Conservation (phyloP, 1,140 invertebrate genomes). For the Sitobion miscanthi region DNA sequence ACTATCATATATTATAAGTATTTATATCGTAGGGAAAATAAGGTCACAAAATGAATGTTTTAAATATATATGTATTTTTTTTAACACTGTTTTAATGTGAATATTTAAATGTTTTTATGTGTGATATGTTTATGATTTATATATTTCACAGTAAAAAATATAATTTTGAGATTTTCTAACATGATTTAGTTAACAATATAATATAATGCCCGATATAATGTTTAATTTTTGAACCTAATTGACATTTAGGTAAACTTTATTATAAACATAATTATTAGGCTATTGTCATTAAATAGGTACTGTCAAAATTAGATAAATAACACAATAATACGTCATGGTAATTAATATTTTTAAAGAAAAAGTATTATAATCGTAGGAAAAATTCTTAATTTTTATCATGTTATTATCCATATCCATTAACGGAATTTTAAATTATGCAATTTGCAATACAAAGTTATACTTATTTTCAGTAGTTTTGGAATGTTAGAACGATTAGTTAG, state of each 20-base stretch:
- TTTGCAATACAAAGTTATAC: not conserved
- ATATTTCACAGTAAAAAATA: too few relatives aligned
- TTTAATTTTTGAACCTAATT: too few relatives aligned
- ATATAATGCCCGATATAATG: not conserved
- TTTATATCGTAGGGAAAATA: not conserved
- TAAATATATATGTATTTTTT: not conserved
- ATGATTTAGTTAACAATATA: not conserved
- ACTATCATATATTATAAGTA: not conserved
- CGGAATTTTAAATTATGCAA: not conserved
- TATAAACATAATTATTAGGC: not conserved
- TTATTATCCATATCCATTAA: not conserved
- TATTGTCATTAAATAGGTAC: not conserved
- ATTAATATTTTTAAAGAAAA: not conserved
- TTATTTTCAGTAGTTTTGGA: conserved; percentile 1
- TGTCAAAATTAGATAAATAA: not conserved
- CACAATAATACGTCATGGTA: not conserved
- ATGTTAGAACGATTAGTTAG: not conserved
- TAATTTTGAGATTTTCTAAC: not conserved
- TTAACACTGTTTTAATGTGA: not conserved
- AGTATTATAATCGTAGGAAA: not conserved
- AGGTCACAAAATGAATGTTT: not conserved
- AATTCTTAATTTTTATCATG: not conserved
- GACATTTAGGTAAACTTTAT: too few relatives aligned
- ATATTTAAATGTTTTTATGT: too few relatives aligned
- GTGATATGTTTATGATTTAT: too few relatives aligned